These are phyloP conservation scores for Liparis tanakae DNA, from an alignment of 2,797 vertebrate genomes.

Conservation along the genomic window DNA sequence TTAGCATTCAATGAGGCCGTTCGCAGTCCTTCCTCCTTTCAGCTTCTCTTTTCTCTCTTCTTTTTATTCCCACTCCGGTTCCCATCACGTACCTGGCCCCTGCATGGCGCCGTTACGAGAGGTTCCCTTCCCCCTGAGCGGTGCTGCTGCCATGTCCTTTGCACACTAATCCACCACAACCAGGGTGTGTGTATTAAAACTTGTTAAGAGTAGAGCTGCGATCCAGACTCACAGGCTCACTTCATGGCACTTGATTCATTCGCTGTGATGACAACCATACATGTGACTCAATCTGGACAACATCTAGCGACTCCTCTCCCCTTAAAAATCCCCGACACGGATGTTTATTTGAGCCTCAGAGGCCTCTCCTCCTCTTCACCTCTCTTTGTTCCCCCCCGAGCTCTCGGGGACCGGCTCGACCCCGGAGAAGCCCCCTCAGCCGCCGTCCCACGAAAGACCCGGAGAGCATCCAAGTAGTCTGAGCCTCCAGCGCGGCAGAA, in stretches of 20 bases:
- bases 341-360: slow-evolving; percentile 10
- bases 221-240: neutral
- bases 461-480: slow-evolving; percentile 4
- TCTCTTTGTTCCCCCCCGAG: slow-evolving; percentile 13
- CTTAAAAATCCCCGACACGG: neutral
- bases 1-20: slow-evolving; percentile 10
- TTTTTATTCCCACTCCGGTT: slow-evolving; percentile 12
- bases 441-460: slow-evolving; percentile 24
- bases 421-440: slow-evolving; percentile 12
- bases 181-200: neutral
- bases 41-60: slow-evolving; percentile 27
- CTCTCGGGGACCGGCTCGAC: slow-evolving; percentile 13
- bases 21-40: slow-evolving; percentile 35
- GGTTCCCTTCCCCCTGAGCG: slow-evolving; percentile 4
- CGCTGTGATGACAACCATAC: neutral
- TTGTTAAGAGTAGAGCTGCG: neutral
- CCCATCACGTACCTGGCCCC: neutral
- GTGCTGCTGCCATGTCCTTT: neutral
- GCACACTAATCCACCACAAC: neutral
- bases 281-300: neutral
- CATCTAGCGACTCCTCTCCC: neutral
- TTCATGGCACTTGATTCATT: neutral
- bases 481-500: slow-evolving; percentile 14
- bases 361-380: neutral
- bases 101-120: slow-evolving; percentile 1